Conservation (phyloP, 1,140 invertebrate genomes). For the Cydia pomonella region DNA sequence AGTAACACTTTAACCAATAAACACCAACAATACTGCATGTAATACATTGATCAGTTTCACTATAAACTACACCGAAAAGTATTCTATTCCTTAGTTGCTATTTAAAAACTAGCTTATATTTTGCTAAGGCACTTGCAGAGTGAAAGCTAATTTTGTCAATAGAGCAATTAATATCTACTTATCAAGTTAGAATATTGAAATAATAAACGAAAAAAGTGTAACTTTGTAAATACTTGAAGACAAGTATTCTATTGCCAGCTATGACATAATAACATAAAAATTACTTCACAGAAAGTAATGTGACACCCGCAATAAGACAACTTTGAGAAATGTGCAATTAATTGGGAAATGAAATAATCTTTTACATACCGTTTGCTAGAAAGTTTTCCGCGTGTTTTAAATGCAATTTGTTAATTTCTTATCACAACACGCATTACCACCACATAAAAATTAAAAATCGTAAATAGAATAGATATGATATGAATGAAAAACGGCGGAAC, state of each 20-base stretch:
- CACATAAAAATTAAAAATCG: slow-evolving; percentile 29
- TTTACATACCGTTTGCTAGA: slow-evolving; percentile 35
- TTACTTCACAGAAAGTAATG: slow-evolving; percentile 68
- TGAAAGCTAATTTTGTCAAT: background rate
- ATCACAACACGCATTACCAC: slow-evolving; percentile 30
- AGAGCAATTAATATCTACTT: background rate
- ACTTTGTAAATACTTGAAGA: slow-evolving; percentile 32
- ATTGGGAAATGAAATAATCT: background rate
- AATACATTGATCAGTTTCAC: slow-evolving; percentile 5
- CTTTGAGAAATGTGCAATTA: slow-evolving; percentile 12
- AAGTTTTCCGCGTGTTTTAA: slow-evolving; percentile 15
- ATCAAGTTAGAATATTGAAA: slow-evolving; percentile 4
- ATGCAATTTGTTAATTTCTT: slow-evolving; percentile 22
- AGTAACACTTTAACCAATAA: background rate
- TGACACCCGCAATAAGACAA: slow-evolving; percentile 58
- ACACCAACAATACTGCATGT: background rate
- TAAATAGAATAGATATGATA: slow-evolving; percentile 17
- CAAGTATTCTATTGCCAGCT: slow-evolving; percentile 68
- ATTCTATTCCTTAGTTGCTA: background rate
- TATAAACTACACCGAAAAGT: slow-evolving; percentile 13
- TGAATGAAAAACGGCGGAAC: slow-evolving; percentile 23
- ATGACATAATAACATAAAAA: slow-evolving; percentile 76
- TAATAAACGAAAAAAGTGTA: slow-evolving; percentile 29
- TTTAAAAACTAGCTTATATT: background rate
- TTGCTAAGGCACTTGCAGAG: background rate